These are phyloP conservation scores for Speoplatyrhinus poulsoni DNA, from an alignment of 2,113 vertebrate species.

Conservation along the genomic window DNA sequence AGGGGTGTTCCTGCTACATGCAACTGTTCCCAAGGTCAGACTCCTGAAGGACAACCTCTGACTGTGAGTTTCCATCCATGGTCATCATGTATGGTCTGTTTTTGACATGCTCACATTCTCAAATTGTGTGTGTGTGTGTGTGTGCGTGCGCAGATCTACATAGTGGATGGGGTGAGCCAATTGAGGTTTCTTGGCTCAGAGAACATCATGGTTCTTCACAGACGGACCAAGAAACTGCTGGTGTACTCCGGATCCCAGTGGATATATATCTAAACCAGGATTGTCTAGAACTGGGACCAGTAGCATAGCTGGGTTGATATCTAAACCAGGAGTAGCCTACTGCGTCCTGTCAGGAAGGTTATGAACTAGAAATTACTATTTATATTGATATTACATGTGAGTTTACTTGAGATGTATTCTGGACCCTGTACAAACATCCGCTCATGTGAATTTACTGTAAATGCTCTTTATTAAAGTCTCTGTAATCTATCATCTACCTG, in stretches of 20 bases:
- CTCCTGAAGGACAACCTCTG: not conserved
- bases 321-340: no score
- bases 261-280: slow-evolving; percentile 46
- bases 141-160: slow-evolving; percentile 44
- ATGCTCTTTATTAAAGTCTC: no score
- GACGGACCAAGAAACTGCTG: slow-evolving; percentile 48
- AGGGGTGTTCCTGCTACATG: slow-evolving; percentile 37
- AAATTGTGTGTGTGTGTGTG: not conserved
- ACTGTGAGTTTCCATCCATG: slow-evolving; percentile 33
- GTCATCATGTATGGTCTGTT: not conserved
- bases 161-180: slow-evolving; percentile 45
- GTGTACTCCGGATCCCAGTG: slow-evolving; percentile 58
- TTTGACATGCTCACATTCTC: not conserved
- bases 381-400: no score
- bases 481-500: no score
- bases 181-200: slow-evolving; percentile 49
- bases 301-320: not conserved
- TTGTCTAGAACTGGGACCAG: not conserved
- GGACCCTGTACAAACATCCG: no score
- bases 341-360: no score
- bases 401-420: no score
- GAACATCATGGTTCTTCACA: slow-evolving; percentile 63
- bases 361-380: no score
- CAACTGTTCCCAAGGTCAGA: slow-evolving; percentile 38
- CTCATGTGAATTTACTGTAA: no score